Percentiles rank a stretch among this genome's conserved stretches.
Evolutionary conservation across 2,888 invertebrate species (phyloP).

Genomic region (Brachylomia viminalis): DNA sequence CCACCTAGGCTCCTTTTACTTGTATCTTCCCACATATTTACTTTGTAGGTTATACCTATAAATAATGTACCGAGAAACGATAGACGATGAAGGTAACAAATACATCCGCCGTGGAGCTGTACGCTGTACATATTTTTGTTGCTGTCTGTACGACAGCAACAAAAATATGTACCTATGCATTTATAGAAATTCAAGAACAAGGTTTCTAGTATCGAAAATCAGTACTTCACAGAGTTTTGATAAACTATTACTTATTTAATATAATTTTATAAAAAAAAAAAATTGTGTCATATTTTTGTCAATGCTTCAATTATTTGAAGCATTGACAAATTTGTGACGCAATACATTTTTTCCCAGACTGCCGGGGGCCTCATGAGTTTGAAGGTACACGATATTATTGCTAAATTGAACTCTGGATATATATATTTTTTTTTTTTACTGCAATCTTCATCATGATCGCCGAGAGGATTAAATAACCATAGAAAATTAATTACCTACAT

Average conservation of each 20-base stretch:
- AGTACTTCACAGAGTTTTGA: not conserved
- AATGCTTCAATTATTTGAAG: too few species aligned
- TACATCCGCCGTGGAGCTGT: not conserved
- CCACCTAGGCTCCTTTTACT: not conserved
- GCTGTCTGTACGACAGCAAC: too few species aligned
- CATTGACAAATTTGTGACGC: too few species aligned
- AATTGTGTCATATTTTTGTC: too few species aligned
- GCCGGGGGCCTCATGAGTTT: not conserved
- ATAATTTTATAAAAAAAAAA: too few species aligned
- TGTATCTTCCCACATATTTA: constrained; percentile 1
- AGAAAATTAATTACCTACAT: not conserved
- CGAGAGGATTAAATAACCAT: not conserved
- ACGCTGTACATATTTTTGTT: too few species aligned
- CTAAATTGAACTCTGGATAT: not conserved
- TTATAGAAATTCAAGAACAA: not conserved
- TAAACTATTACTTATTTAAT: not conserved
- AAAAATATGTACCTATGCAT: too few species aligned
- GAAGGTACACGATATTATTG: not conserved
- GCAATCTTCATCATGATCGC: not conserved
- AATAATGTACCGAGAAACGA: constrained; percentile 20
- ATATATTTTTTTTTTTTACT: too few species aligned
- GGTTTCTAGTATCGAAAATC: not conserved
- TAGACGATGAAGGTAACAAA: constrained; percentile 26
- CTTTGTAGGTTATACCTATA: constrained; percentile 16
- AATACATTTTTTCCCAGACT: too few species aligned